Evolutionary conservation across 2,888 invertebrate genomes (phyloP), one percentile per base, ranked within the genome.

Genomic region (Chirona hameri): DNA sequence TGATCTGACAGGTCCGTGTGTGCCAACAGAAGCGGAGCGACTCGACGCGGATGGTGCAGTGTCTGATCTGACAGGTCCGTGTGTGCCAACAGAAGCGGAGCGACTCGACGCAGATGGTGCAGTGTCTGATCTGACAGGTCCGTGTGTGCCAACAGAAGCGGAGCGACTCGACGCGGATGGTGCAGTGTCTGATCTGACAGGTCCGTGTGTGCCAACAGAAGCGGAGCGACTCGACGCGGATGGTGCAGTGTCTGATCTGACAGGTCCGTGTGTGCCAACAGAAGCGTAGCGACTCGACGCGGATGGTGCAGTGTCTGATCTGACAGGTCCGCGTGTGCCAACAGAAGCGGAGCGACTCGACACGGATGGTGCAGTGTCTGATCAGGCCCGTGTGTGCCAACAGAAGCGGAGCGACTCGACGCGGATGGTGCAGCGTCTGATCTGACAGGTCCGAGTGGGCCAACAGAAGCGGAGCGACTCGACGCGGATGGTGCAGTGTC

Each of bases 11-110:
- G 39, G 39, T 39, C 39, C 7, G 39, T 39, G 39, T 39, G 39
- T 39, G 46, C 46, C 24, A 21, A 24, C 76, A 76, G 76, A 76
- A 76, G 76, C 76, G 46, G 24, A 76, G 76, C 27, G 76, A 76
- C 76, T 0, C 14, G 46, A 10, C 9, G 39, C 76, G 76, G 1
- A 39, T 76, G 76, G 21, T 24, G 39, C n/a, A n/a, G 39, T 76
- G 46, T 39, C 76, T n/a, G n/a, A n/a, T n/a, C 39, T 39, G 39
- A 39, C 39, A 5, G 39, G 39, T 39, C 39, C 7, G 39, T 39
- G 39, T 39, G 39, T 39, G 46, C 46, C 24, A 21, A 24, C 76
- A 76, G 76, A 76, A 76, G 76, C 76, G 46, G 24, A 76, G 76
- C 27, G 76, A 76, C 76, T 0, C 14, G 46, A 10, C 9, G 39